Conservation (phyloP, 2,113 vertebrate genomes). For the Melanerpes formicivorus region DNA sequence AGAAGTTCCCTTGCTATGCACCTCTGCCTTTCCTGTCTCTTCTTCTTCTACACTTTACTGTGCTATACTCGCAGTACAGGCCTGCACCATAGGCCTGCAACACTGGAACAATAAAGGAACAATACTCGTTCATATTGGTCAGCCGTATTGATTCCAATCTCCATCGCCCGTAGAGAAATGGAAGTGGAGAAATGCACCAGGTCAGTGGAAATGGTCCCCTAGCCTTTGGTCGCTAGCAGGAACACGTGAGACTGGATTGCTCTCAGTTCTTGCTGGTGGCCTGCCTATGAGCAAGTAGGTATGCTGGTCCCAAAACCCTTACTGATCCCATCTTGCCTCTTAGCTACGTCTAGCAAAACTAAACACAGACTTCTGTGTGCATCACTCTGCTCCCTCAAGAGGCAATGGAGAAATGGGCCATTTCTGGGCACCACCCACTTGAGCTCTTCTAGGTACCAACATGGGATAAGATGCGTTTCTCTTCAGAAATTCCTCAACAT, state of each 20-base stretch:
- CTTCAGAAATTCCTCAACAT: background rate
- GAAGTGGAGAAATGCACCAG: background rate
- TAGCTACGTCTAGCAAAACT: background rate
- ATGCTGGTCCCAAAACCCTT: background rate
- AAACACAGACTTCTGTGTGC: background rate
- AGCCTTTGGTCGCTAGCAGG: background rate
- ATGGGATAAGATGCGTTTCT: background rate
- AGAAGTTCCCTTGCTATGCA: too few species aligned
- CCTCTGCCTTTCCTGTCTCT: too few species aligned
- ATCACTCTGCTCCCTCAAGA: background rate
- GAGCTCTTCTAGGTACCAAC: background rate
- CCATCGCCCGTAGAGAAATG: background rate
- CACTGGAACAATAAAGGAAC: too few species aligned
- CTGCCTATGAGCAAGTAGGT: background rate
- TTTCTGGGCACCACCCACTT: background rate
- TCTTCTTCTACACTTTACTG: too few species aligned
- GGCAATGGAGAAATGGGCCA: background rate
- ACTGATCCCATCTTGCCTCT: background rate
- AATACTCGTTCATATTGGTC: too few species aligned
- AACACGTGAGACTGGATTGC: background rate
- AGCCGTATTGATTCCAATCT: too few species aligned
- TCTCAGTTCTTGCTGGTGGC: background rate
- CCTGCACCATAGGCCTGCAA: too few species aligned
- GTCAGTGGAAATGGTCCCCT: accelerated
- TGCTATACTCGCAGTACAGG: too few species aligned